Base-by-base conservation (phyloP, 2,888 invertebrate species). In the Anthophora plumipes region DNA sequence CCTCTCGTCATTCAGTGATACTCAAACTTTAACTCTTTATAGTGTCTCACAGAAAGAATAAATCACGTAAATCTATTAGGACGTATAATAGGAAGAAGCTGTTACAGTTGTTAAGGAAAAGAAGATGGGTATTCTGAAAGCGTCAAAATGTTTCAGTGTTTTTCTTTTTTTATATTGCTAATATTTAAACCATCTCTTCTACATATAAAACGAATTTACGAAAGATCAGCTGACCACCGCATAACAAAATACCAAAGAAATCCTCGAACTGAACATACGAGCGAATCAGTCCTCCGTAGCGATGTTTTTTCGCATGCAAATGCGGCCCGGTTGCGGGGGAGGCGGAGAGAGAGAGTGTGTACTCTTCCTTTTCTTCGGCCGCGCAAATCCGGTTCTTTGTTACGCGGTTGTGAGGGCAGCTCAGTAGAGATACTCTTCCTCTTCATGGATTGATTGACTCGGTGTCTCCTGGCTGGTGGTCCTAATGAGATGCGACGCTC, bases 301-400 rank as follows among this genome's bases (percentile, higher is more conserved):
- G 54, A 60, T 43, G 52, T n/a, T 64, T 68, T 57, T 55, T 78
- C 60, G 69, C 69, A 79, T 81, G 80, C 80, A 79, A 70, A 74
- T 81, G 74, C 60, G 43, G 59, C 14, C 41, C 6, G 46, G 41
- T 22, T 59, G 61, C 80, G 80, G 66, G 74, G 80, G 79, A 80
- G 80, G 61, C 52, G 59, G 43, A 37, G 22, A 37, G 7, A 54
- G 46, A 25, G 1, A 25, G 63, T 20, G 31, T 37, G n/a, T n/a
- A 46, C 66, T 61, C 64, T 74, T 77, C 73, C 73, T 78, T 85
- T 81, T 76, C 70, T 80, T 81, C 60, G n/a, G 43, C 20, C 69
- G 67, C 69, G 67, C 61, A 69, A 85, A 85, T 85, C 85, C 85
- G 85, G 85, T 85, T 83, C 85, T 85, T 83, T 85, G 83, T 83